Evolutionary conservation across 37 sponge, comb jelly and placozoan species (phyloP).

Genomic region (Beroe forskalii): DNA sequence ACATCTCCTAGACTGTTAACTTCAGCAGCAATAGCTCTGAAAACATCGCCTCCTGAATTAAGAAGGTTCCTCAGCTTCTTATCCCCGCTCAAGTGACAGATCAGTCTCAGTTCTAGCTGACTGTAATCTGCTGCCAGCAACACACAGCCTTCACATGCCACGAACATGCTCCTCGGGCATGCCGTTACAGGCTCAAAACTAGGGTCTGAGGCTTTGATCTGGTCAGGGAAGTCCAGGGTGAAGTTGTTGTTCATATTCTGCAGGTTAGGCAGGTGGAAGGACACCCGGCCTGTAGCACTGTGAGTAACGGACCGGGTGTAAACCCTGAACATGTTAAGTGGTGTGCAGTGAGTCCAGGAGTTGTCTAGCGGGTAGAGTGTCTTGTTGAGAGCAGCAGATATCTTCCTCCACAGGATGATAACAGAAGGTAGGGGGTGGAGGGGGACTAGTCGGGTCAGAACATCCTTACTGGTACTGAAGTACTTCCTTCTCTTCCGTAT

Average conservation of each 20-base stretch:
- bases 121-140: constrained; percentile 93
- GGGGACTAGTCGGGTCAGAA: constrained; percentile 79
- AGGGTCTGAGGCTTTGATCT: not conserved
- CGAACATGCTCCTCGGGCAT: constrained; percentile 82
- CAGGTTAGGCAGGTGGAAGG: constrained; percentile 79
- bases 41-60: constrained; percentile 83
- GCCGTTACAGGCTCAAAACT: constrained; percentile 60
- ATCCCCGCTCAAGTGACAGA: constrained; percentile 91
- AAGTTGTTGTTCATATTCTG: constrained; percentile 93
- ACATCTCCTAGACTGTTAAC: constrained; percentile 72
- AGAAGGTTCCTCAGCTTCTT: constrained; percentile 70
- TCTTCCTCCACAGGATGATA: constrained; percentile 86
- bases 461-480: constrained; percentile 88
- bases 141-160: constrained; percentile 70
- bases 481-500: constrained; percentile 64
- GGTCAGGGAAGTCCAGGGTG: constrained; percentile 65
- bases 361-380: constrained; percentile 81
- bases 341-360: constrained; percentile 2
- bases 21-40: constrained; percentile 84
- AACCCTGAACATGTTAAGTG: constrained; percentile 49
- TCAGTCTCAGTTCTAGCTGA: constrained; percentile 91
- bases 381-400: constrained; percentile 79
- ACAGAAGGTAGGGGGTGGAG: constrained; percentile 87
- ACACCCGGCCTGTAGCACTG: constrained; percentile 90
- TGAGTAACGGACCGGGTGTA: constrained; percentile 70